Conservation (phyloP, 2,888 invertebrate genomes). For the Taenaris catops region DNA sequence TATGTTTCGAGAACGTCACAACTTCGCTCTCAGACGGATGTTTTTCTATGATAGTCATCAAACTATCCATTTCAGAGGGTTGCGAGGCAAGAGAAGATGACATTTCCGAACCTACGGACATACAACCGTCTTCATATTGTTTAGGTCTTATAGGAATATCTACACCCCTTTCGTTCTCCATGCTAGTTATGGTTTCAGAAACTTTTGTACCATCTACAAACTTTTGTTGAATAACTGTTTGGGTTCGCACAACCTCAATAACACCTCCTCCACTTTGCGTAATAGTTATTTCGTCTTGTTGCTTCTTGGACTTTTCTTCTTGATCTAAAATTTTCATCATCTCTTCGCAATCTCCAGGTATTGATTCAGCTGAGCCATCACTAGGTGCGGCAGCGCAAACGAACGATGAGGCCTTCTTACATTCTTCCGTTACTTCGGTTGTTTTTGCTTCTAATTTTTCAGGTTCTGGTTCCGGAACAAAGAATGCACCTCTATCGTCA, state of each 20-base stretch:
- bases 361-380: constrained; percentile 71
- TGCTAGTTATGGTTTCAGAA: constrained; percentile 61
- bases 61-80: constrained; percentile 71
- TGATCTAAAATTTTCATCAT: constrained; percentile 78
- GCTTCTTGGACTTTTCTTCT: constrained; percentile 63
- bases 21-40: constrained; percentile 66
- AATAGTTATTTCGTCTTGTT: constrained; percentile 29
- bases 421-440: constrained; percentile 56
- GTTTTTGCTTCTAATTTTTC: constrained; percentile 34
- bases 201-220: constrained; percentile 72
- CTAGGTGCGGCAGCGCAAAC: constrained; percentile 69
- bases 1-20: constrained; percentile 58
- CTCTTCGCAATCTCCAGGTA: constrained; percentile 81
- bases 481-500: constrained; percentile 70
- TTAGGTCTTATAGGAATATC: constrained; percentile 61
- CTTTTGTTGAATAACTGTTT: constrained; percentile 66
- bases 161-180: constrained; percentile 62
- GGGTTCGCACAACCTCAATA: constrained; percentile 65
- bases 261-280: constrained; percentile 51
- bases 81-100: constrained; percentile 73
- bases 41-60: constrained; percentile 69
- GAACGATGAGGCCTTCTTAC: constrained; percentile 59
- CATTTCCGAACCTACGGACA: constrained; percentile 73
- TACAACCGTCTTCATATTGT: constrained; percentile 53
- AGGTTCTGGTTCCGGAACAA: constrained; percentile 58